These are phyloP conservation scores for Lumbricus terrestris DNA, from an alignment of 2,888 invertebrate genomes.

Conservation along the genomic window DNA sequence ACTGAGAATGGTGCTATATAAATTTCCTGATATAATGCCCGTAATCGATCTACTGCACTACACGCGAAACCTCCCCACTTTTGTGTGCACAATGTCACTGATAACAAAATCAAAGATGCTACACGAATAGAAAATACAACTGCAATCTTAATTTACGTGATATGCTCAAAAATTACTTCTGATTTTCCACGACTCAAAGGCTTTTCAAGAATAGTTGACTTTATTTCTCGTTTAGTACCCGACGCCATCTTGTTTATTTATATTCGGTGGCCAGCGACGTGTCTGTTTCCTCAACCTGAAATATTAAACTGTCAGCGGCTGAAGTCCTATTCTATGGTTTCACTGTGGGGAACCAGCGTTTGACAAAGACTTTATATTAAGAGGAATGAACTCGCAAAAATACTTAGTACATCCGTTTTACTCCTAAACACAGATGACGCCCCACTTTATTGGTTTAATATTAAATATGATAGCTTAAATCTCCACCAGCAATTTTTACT, in stretches of 20 bases:
- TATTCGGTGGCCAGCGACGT: neutral
- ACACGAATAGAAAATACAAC: neutral
- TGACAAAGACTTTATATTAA: too few species aligned
- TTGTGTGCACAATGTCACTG: neutral
- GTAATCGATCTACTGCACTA: too few species aligned
- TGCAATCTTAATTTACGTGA: neutral
- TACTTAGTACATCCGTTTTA: too few species aligned
- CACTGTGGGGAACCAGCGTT: neutral
- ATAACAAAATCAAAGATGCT: neutral
- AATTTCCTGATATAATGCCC: too few species aligned
- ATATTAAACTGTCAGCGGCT: neutral
- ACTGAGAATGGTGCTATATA: too few species aligned
- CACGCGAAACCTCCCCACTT: neutral
- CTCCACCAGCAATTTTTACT: too few species aligned
- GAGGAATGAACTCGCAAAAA: too few species aligned
- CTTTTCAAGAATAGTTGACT: constrained; percentile 37
- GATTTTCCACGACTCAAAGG: constrained; percentile 37
- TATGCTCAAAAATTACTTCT: constrained; percentile 30
- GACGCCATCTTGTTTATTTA: constrained; percentile 21
- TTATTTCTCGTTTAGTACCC: constrained; percentile 27
- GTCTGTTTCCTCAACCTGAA: neutral
- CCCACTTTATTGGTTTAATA: too few species aligned
- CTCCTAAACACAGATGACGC: too few species aligned
- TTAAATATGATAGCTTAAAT: too few species aligned
- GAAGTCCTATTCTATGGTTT: neutral